These are phyloP conservation scores for Hemaris fuciformis DNA, from an alignment of 2,888 invertebrate genomes.

Conservation along the genomic window DNA sequence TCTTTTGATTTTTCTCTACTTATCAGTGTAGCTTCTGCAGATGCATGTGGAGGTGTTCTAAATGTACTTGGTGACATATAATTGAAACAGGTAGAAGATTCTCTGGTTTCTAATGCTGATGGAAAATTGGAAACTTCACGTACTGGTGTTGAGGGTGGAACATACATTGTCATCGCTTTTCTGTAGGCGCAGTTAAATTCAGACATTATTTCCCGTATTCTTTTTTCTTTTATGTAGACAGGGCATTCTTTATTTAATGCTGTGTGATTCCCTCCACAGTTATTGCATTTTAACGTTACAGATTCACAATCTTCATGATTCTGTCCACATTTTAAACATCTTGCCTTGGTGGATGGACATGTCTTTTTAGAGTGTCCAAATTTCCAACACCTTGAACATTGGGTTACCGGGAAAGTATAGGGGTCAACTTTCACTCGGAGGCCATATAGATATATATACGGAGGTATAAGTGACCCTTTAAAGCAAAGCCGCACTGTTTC, in stretches of 20 bases:
- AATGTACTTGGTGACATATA: background rate
- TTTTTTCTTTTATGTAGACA: constrained; percentile 11
- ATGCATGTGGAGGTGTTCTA: background rate
- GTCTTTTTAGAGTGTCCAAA: constrained; percentile 5
- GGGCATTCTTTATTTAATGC: constrained; percentile 14
- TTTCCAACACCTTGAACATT: background rate
- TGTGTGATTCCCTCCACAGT: constrained; percentile 14
- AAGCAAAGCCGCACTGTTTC: constrained; percentile 25
- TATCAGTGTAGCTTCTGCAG: background rate
- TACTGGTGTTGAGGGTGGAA: background rate
- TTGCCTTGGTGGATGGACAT: constrained; percentile 1
- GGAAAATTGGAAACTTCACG: background rate
- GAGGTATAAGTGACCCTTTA: background rate
- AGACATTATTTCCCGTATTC: constrained; percentile 10
- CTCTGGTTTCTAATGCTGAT: background rate
- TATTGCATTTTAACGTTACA: constrained; percentile 5
- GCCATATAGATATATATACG: background rate
- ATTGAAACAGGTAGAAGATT: background rate
- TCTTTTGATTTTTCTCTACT: background rate
- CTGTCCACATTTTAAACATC: constrained; percentile 15
- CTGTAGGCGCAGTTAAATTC: constrained; percentile 14
- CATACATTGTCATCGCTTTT: background rate
- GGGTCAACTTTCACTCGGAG: background rate
- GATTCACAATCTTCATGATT: constrained; percentile 16
- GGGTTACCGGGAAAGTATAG: background rate